phyloP scores from a whole-genome alignment of 30 jellyfish, hydroid and myxozoan species.

The Pseudorhiza aurosa region DNA sequence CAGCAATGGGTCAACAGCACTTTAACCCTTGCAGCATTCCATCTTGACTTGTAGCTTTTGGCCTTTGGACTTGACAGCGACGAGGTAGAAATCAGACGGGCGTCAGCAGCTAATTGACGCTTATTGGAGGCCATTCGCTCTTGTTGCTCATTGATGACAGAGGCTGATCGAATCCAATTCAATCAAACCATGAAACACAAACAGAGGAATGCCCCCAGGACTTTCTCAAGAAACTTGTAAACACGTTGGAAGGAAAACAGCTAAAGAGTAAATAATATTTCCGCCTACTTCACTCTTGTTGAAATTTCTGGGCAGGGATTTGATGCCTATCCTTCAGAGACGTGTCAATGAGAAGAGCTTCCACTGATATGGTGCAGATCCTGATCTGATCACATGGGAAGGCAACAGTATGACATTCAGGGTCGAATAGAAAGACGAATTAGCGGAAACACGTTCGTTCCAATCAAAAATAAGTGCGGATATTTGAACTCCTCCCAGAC shows the following conservation, averaged over 20 bases:
- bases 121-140: not conserved
- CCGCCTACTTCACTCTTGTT: slow-evolving; percentile 69
- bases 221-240: slow-evolving; percentile 41
- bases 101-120: not conserved
- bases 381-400: not conserved
- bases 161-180: slow-evolving; percentile 4
- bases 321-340: slow-evolving; percentile 3
- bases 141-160: not conserved
- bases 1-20: no score
- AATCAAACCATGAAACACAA: not conserved
- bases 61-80: slow-evolving; percentile 5
- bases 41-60: not conserved
- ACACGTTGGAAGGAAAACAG: slow-evolving; percentile 50
- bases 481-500: slow-evolving; percentile 48
- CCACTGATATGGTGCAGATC: slow-evolving; percentile 32
- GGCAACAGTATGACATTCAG: not conserved
- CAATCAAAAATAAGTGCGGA: slow-evolving; percentile 31
- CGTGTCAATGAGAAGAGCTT: slow-evolving; percentile 34
- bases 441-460: slow-evolving; percentile 36
- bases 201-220: slow-evolving; percentile 13
- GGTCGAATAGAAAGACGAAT: not conserved
- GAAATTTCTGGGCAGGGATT: slow-evolving; percentile 52
- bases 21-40: not conserved
- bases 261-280: slow-evolving; percentile 29
- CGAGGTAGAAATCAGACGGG: not conserved